Evolutionary conservation across 2,797 vertebrate species (phyloP), one percentile per base, ranked within the genome.

Genomic region (Catostomus latipinnis): DNA sequence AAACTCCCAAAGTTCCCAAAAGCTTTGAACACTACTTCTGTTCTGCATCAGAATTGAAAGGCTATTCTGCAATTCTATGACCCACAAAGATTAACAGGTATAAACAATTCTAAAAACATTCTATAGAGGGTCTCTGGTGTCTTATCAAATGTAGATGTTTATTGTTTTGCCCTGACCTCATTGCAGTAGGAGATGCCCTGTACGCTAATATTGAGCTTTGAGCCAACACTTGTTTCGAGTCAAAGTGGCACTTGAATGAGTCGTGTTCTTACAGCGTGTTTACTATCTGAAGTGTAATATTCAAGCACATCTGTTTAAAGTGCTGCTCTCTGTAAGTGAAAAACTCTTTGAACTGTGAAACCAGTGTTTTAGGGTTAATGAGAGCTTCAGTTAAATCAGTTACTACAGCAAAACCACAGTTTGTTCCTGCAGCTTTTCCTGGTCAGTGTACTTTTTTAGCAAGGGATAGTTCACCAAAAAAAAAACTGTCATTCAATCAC

Each of bases 331-430:
- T 48, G 54, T 49, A 49, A 11, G 45, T 34, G 34, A 34, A 34
- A 34, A 34, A 34, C 34, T 34, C 34, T 69, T 0, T 46, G 11
- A 61, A 7, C 50, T 1, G 16, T 11, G 50, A 53, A 52, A 48
- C 34, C 58, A 22, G n/a, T 43, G 43, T 56, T 71, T 48, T 14
- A 11, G 8, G 34, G 5, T 71, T 79, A 65, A 79, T 1, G 3
- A 16, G 18, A 57, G 14, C 54, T 53, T 13, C 8, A 56, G 22
- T 81, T 53, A 9, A 76, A 67, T 66, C 14, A 67, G 34, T 48
- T 68, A 53, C 57, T 8, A 50, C 63, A 54, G 63, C 16, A 62
- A 79, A 56, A 71, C 34, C 53, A 56, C 9, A 5, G 0, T 54
- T 5, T 70, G 6, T 10, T 10, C 68, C 18, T 34, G 3, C 22